phyloP scores from a whole-genome alignment of 2,888 invertebrate genomes.

The Heliconius erato region DNA sequence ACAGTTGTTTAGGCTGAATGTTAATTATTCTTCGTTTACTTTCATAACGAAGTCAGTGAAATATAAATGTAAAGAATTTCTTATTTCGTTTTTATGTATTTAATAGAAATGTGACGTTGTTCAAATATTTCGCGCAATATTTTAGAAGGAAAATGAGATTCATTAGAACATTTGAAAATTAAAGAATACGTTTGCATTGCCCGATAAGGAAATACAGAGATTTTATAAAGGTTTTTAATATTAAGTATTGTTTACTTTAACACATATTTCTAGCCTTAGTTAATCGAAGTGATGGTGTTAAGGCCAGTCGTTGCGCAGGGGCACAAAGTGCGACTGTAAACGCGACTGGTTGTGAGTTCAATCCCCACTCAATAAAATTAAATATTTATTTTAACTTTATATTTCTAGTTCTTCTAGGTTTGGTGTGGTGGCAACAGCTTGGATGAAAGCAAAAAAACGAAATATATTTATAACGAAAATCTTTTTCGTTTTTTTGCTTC shows the following conservation, averaged over 20 bases:
- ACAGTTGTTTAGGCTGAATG: constrained; percentile 46
- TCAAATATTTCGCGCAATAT: constrained; percentile 11
- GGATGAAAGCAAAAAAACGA: too few species aligned
- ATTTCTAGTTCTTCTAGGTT: too few species aligned
- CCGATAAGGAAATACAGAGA: background rate
- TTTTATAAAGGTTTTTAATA: too few species aligned
- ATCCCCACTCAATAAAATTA: too few species aligned
- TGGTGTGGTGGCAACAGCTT: too few species aligned
- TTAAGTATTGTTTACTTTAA: background rate
- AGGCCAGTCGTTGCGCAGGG: too few species aligned
- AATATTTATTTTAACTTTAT: too few species aligned
- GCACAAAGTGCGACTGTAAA: too few species aligned
- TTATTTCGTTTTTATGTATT: constrained; percentile 5
- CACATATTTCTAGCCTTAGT: background rate
- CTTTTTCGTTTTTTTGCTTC: too few species aligned
- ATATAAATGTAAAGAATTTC: constrained; percentile 15
- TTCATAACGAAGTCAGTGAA: constrained; percentile 35
- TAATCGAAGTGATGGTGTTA: too few species aligned
- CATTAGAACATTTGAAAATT: background rate
- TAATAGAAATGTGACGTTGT: constrained; percentile 5
- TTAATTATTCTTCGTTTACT: constrained; percentile 46
- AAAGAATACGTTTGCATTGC: constrained; percentile 9
- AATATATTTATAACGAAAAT: too few species aligned
- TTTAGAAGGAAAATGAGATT: constrained; percentile 7
- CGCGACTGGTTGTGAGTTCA: too few species aligned